A percentile compares a stretch with the other conserved stretches of the same genome.
Evolutionary conservation across 2,888 invertebrate species (phyloP).

Genomic region (Acanthacorydalis orientalis): DNA sequence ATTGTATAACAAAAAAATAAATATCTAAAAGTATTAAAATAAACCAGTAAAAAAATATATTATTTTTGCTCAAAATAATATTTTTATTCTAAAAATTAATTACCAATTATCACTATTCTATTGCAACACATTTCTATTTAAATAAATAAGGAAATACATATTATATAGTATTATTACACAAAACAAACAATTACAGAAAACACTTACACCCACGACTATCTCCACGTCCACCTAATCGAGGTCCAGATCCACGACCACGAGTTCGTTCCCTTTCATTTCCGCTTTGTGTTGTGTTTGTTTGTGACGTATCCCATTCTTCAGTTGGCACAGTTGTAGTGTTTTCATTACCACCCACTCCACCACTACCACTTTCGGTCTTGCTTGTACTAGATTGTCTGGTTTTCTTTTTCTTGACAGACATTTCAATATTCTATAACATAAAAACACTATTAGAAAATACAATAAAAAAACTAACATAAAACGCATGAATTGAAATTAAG

Average conservation of each 20-base stretch:
- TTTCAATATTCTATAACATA: slow-evolving; percentile 28
- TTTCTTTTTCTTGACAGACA: slow-evolving; percentile 75
- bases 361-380: slow-evolving; percentile 16
- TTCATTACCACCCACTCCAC: slow-evolving; percentile 15
- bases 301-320: slow-evolving; percentile 16
- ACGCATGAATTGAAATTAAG: too few species aligned
- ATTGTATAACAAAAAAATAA: neutral
- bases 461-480: too few species aligned
- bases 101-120: too few species aligned
- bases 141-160: neutral
- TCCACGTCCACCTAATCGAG: slow-evolving; percentile 34
- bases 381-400: slow-evolving; percentile 35
- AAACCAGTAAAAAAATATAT: neutral
- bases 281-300: slow-evolving; percentile 10
- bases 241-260: slow-evolving; percentile 21
- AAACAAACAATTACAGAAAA: slow-evolving; percentile 1
- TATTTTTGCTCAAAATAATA: neutral
- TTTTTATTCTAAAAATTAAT: neutral
- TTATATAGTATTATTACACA: neutral
- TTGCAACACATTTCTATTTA: too few species aligned
- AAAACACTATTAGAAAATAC: too few species aligned
- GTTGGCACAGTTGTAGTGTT: slow-evolving; percentile 19
- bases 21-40: neutral
- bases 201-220: slow-evolving; percentile 15
- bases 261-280: slow-evolving; percentile 27